Evolutionary conservation across 2,113 vertebrate species (phyloP).

Genomic region (Phyllopteryx taeniolatus): DNA sequence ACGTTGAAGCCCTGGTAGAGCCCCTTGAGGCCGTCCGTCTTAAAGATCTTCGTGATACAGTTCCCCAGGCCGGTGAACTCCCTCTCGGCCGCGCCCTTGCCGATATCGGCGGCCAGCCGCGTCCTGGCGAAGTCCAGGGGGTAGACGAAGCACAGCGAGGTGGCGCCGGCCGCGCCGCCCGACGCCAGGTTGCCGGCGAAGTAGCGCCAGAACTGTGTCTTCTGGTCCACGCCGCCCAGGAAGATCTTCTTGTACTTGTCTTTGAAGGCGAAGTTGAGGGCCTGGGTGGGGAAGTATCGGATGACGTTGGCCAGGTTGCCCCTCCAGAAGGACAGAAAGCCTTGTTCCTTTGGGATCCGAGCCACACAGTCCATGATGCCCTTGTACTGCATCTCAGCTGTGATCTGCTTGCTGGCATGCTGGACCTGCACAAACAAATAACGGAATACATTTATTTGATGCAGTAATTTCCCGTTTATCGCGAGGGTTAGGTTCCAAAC

Average conservation of each 20-base stretch:
- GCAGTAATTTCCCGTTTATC: too few relatives aligned
- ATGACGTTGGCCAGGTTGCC: conserved; percentile 99
- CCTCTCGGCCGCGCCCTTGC: conserved; percentile 82
- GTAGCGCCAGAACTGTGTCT: conserved; percentile 98
- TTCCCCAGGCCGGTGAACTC: conserved; percentile 92
- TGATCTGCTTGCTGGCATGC: conserved; percentile 97
- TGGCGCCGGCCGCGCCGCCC: conserved; percentile 92
- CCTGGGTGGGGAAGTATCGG: conserved; percentile 98
- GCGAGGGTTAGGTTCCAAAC: too few relatives aligned
- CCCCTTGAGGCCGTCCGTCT: conserved; percentile 86
- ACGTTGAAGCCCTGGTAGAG: conserved; percentile 95
- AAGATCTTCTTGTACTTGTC: conserved; percentile 99
- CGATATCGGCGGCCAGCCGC: conserved; percentile 92
- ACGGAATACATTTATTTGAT: background rate
- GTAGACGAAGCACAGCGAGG: conserved; percentile 97
- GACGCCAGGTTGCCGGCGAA: conserved; percentile 96
- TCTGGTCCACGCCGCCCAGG: conserved; percentile 94
- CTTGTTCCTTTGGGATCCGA: conserved; percentile 96
- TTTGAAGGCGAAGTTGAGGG: conserved; percentile 99
- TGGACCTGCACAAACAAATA: conserved; percentile 80
- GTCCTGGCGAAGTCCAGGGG: conserved; percentile 98
- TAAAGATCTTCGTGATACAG: conserved; percentile 90
- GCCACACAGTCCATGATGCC: conserved; percentile 93
- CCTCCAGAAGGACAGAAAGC: conserved; percentile 94
- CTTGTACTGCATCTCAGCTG: conserved; percentile 90